Percentiles rank a stretch among this genome's conserved stretches.
phyloP scores from a whole-genome alignment of 2,113 vertebrate genomes.

The Eleginops maclovinus region DNA sequence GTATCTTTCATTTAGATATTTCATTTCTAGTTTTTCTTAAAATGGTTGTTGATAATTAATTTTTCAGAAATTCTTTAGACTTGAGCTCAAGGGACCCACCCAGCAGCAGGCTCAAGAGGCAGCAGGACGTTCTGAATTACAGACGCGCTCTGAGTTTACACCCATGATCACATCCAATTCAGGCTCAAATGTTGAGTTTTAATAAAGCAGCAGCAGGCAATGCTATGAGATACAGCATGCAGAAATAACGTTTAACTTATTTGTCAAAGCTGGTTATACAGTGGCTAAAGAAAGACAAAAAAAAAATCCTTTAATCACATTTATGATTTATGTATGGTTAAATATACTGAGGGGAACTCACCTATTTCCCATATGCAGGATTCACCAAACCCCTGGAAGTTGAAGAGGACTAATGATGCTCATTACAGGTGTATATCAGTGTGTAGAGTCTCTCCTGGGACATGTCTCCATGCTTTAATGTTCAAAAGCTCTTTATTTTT shows the following conservation, averaged over 20 bases:
- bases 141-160: constrained; percentile 4
- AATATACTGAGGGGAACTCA: neutral
- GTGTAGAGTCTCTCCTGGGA: no score
- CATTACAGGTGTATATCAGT: no score
- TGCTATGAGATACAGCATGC: no score
- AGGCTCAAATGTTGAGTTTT: neutral
- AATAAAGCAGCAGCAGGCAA: neutral
- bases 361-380: neutral
- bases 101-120: constrained; percentile 35
- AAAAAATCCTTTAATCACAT: neutral
- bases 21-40: constrained; percentile 29
- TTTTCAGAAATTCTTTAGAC: constrained; percentile 36
- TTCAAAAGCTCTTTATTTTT: no score
- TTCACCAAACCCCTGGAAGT: neutral
- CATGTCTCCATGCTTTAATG: no score
- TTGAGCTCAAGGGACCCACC: constrained; percentile 40
- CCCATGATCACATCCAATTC: neutral
- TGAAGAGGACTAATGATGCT: no score
- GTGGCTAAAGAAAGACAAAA: neutral
- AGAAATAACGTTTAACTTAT: neutral
- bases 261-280: neutral
- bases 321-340: neutral
- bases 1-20: constrained; percentile 12
- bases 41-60: constrained; percentile 42
- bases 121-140: constrained; percentile 2